Percentiles rank a stretch among this genome's conserved stretches.
Evolutionary conservation across 2,113 vertebrate species (phyloP).

Genomic region (Rattus rattus): DNA sequence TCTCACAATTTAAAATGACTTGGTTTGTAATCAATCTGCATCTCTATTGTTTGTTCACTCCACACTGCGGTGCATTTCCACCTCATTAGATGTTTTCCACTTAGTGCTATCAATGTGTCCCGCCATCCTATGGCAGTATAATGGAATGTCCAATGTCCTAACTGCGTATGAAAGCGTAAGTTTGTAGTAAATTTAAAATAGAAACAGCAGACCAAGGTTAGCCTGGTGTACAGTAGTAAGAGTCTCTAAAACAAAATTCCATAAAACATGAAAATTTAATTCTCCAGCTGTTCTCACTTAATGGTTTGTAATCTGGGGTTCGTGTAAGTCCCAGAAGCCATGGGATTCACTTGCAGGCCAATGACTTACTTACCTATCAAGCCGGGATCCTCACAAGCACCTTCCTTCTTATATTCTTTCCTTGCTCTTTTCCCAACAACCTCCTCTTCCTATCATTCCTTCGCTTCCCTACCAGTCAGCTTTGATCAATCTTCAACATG

Average conservation of each 20-base stretch:
- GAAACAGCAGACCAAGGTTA: neutral
- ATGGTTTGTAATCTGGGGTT: neutral
- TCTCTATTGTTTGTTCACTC: neutral
- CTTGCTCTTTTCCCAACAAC: conserved; percentile 39
- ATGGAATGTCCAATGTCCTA: neutral
- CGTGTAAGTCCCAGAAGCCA: neutral
- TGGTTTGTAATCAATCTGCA: neutral
- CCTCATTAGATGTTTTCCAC: neutral
- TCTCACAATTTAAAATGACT: neutral
- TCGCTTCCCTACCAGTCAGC: conserved; percentile 42
- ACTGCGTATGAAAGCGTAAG: neutral
- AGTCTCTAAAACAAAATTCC: neutral
- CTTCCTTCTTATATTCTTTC: conserved; percentile 21
- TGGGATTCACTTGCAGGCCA: neutral
- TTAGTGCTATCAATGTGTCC: neutral
- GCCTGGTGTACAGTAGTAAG: neutral
- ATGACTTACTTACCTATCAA: too few species aligned
- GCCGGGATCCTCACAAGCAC: neutral
- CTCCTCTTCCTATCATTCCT: neutral
- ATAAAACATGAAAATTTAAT: neutral
- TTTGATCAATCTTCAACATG: conserved; percentile 51
- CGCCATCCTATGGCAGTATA: neutral
- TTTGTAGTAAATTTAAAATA: conserved; percentile 23
- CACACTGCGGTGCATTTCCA: neutral
- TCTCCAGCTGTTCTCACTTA: neutral